These are phyloP conservation scores for Latheticus oryzae DNA, from an alignment of 2,888 invertebrate species.

Conservation along the genomic window DNA sequence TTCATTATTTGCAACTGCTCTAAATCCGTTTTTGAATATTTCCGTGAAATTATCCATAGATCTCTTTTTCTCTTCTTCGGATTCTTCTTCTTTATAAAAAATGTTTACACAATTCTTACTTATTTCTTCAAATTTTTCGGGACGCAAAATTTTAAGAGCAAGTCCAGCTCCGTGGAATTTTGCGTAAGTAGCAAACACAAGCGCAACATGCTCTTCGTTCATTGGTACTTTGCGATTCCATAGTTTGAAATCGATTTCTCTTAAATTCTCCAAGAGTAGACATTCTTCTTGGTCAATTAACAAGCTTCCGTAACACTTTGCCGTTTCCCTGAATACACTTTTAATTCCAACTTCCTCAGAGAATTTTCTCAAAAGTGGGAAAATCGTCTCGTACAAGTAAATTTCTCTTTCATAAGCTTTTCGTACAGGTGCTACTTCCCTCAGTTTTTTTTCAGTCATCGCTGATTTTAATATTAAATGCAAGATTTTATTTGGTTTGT, in stretches of 20 bases:
- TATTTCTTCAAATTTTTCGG: constrained; percentile 35
- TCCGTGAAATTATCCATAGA: constrained; percentile 5
- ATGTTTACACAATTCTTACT: constrained; percentile 35
- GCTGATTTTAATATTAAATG: constrained; percentile 51
- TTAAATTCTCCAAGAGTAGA: constrained; percentile 45
- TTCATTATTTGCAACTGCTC: constrained; percentile 31
- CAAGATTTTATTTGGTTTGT: constrained; percentile 36
- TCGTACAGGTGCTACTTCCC: constrained; percentile 19
- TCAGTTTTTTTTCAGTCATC: constrained; percentile 38
- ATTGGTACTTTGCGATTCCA: constrained; percentile 43
- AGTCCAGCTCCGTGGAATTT: constrained; percentile 47
- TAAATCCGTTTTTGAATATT: constrained; percentile 34
- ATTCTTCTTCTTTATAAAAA: constrained; percentile 13
- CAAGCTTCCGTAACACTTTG: constrained; percentile 30
- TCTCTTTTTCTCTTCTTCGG: constrained; percentile 2
- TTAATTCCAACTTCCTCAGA: background rate
- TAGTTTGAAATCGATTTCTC: constrained; percentile 39
- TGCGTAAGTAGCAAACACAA: constrained; percentile 42
- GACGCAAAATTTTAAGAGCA: constrained; percentile 42
- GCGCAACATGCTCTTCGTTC: constrained; percentile 39
- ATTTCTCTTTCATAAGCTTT: constrained; percentile 42
- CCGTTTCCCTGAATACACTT: constrained; percentile 18
- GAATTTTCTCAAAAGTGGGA: constrained; percentile 35
- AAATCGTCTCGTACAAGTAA: constrained; percentile 38
- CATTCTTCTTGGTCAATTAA: constrained; percentile 29